Evolutionary conservation across 2,888 invertebrate genomes (phyloP), one percentile per base, ranked within the genome.

Genomic region (Drosophila nr. fundita): DNA sequence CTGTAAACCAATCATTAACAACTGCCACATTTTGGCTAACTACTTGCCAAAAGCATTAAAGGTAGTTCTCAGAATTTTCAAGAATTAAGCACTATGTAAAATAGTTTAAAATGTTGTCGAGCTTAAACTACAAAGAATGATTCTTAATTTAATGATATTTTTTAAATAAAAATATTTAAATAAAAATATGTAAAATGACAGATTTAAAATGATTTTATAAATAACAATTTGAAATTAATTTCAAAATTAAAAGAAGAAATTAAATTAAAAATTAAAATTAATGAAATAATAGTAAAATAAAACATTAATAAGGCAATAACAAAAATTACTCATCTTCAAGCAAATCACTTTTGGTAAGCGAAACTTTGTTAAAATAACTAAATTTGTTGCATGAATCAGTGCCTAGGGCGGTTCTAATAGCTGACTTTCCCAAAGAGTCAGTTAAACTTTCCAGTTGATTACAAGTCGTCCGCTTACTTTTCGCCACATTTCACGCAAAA

Each of bases 401-500:
- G 27, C 5, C n/a, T 18, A 11, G 27, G 24, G 8, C 49, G 45
- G 11, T 42, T 68, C 62, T 58, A 52, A 48, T 32, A 3, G 27
- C 8, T n/a, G 36, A 59, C 42, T 74, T 78, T 78, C 34, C 73
- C 62, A 48, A 34, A 27, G n/a, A 45, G n/a, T 34, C 48, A 32
- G 24, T 3, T 30, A 13, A 62, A 61, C 80, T 77, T 76, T 80
- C 63, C 76, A 76, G 52, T 32, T 62, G 70, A 64, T 75, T 57
- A n/a, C 71, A 54, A 59, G 40, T 59, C 83, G 62, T 62, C 62
- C 62, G 63, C 57, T 83, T 64, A 73, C 83, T 80, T 80, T 80
- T 83, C 80, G 65, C 79, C 76, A 49, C 85, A 87, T 87, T 89
- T 89, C 73, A 38, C 27, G 57, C 49, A 78, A 82, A 52, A 78